Conservation (phyloP, 2,797 vertebrate species). For the Pseudomugil tenellus region DNA sequence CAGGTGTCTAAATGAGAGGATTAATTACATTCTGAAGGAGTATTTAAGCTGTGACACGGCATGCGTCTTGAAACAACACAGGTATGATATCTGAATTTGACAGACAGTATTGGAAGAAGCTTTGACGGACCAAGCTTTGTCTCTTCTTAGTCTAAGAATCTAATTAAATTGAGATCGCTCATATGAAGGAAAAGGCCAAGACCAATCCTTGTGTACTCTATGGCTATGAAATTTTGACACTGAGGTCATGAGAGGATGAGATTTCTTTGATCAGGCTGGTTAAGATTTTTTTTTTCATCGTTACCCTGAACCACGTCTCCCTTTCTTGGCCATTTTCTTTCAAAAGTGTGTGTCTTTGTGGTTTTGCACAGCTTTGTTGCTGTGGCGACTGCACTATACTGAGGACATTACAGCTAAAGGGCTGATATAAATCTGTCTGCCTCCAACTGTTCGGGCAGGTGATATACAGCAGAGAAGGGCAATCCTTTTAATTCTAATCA, state of each 20-base stretch:
- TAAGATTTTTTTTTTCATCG: conserved; percentile 22
- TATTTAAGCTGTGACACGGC: conserved; percentile 62
- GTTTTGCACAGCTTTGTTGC: conserved; percentile 22
- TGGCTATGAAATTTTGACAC: conserved; percentile 8
- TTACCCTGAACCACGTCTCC: neutral
- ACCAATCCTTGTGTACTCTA: conserved; percentile 31
- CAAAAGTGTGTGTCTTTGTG: neutral
- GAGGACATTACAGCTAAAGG: conserved; percentile 70
- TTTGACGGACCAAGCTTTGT: conserved; percentile 29
- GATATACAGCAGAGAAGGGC: conserved; percentile 39
- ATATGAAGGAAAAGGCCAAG: conserved; percentile 59
- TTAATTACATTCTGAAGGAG: conserved; percentile 66
- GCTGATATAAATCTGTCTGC: conserved; percentile 71
- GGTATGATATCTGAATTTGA: conserved; percentile 52
- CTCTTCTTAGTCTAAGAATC: conserved; percentile 37
- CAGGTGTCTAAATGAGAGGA: conserved; percentile 61
- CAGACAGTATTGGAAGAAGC: conserved; percentile 39
- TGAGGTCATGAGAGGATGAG: conserved; percentile 20
- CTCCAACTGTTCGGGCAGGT: conserved; percentile 52
- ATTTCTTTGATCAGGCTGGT: conserved; percentile 47
- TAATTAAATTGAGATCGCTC: conserved; percentile 62
- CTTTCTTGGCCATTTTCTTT: conserved; percentile 1
- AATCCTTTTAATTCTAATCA: conserved; percentile 63
- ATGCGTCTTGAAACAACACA: conserved; percentile 37
- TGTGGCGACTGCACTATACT: conserved; percentile 49